Percentiles rank a stretch among this genome's conserved stretches.
These are phyloP conservation scores for Actenoides hombroni DNA, from an alignment of 2,113 vertebrate species.

Conservation along the genomic window DNA sequence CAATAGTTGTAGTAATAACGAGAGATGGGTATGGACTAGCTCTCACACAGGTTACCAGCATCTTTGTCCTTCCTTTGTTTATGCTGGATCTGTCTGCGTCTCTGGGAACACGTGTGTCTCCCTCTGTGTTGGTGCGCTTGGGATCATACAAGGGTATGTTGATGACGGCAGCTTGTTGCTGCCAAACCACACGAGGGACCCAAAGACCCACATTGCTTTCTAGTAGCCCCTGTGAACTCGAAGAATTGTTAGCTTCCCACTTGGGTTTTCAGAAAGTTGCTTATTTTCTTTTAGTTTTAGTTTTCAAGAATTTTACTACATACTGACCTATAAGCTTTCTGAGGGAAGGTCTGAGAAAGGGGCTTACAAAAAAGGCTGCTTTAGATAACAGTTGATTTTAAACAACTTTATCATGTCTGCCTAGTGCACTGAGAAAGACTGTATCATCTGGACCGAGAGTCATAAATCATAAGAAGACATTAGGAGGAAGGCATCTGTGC, in stretches of 20 bases:
- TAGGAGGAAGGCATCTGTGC: not conserved
- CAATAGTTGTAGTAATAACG: not conserved
- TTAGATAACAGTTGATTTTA: not conserved
- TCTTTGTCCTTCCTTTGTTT: not conserved
- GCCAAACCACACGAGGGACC: slow-evolving; percentile 65
- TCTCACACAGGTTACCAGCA: fast-evolving
- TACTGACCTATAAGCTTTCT: not conserved
- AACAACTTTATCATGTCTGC: not conserved
- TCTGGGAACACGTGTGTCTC: fast-evolving
- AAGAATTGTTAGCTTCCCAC: not conserved
- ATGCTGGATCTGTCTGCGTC: not conserved
- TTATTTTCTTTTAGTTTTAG: not conserved
- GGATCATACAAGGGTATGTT: not conserved
- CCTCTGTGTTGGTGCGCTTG: fast-evolving
- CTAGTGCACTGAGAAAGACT: not conserved
- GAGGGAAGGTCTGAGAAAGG: not conserved
- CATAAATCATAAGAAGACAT: not conserved
- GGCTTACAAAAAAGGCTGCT: not conserved
- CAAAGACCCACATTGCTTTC: not conserved
- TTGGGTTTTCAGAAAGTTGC: not conserved
- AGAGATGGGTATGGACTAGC: not conserved
- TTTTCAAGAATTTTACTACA: not conserved
- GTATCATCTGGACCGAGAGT: not conserved
- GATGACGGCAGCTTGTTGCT: not conserved
- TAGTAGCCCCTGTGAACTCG: not conserved